These are phyloP conservation scores for Rhodophaea formosa DNA, from an alignment of 2,888 invertebrate species.

Conservation along the genomic window DNA sequence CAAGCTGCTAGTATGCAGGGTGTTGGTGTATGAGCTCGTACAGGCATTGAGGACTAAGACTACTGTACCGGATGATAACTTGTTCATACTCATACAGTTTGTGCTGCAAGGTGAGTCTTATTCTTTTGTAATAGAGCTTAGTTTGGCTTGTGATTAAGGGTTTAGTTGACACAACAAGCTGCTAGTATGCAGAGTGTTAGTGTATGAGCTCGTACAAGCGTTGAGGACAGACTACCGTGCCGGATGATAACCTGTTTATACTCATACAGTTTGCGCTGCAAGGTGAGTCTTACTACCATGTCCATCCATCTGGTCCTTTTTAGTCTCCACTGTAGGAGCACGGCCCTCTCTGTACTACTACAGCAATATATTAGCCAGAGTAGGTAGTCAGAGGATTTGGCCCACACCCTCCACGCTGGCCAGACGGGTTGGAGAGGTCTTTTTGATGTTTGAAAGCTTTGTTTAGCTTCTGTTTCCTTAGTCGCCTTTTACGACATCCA, in stretches of 20 bases:
- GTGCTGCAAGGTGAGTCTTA: conserved; percentile 85
- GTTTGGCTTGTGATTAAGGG: conserved; percentile 85
- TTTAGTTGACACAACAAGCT: conserved; percentile 96
- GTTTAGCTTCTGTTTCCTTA: no score
- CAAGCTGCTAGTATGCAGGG: conserved; percentile 94
- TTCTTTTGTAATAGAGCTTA: not conserved
- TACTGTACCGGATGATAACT: conserved; percentile 95
- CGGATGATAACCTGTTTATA: conserved; percentile 96
- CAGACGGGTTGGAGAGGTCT: no score
- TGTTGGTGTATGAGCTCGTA: conserved; percentile 95
- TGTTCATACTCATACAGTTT: conserved; percentile 93
- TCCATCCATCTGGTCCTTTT: no score
- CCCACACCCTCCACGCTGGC: no score
- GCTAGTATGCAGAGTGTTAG: conserved; percentile 93
- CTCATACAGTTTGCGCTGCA: no score
- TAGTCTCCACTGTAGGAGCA: no score
- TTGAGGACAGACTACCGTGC: conserved; percentile 96
- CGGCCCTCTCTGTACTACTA: no score
- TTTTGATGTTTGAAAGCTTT: no score
- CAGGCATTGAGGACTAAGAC: conserved; percentile 98
- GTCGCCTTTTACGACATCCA: no score
- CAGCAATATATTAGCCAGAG: no score
- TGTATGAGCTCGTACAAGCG: conserved; percentile 96
- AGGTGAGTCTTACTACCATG: no score
- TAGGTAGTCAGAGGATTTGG: no score